phyloP scores from a whole-genome alignment of 2,888 invertebrate genomes.

The Lasiommata megera region DNA sequence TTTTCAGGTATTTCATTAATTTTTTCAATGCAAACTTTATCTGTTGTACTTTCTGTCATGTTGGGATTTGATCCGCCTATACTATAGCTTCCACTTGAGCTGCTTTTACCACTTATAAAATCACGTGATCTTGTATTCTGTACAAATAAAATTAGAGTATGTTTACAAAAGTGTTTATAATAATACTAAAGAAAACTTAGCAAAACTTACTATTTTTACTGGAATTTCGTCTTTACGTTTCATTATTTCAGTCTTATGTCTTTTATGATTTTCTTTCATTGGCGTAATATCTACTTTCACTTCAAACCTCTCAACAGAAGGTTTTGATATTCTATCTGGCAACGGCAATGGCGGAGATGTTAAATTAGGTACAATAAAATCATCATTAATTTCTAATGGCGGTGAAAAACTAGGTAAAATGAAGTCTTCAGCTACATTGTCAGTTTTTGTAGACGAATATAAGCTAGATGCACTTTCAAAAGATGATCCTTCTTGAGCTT shows the following conservation, averaged over 20 bases:
- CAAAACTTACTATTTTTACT: constrained; percentile 50
- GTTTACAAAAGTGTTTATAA: no score
- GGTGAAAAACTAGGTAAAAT: constrained; percentile 83
- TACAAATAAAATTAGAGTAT: constrained; percentile 34
- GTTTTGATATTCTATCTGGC: constrained; percentile 59
- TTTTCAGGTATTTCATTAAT: constrained; percentile 51
- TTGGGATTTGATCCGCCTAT: constrained; percentile 74
- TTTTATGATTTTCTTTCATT: constrained; percentile 57
- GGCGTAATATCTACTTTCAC: constrained; percentile 66
- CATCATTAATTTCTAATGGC: constrained; percentile 76
- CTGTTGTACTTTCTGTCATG: constrained; percentile 55
- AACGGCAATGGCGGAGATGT: constrained; percentile 72
- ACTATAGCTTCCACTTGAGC: constrained; percentile 77
- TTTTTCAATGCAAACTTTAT: constrained; percentile 56
- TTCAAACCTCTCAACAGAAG: constrained; percentile 64
- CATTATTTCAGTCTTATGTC: constrained; percentile 73
- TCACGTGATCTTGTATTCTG: constrained; percentile 43
- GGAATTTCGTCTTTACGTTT: constrained; percentile 60
- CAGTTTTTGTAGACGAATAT: constrained; percentile 88
- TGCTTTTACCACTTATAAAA: constrained; percentile 71
- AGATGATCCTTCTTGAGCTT: constrained; percentile 88
- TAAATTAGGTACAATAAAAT: constrained; percentile 71
- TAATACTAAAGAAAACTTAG: not conserved
- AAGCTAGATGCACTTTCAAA: constrained; percentile 93
- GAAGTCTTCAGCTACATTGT: constrained; percentile 84